Conservation (phyloP, 2,797 vertebrate genomes). For the Bradypus variegatus region DNA sequence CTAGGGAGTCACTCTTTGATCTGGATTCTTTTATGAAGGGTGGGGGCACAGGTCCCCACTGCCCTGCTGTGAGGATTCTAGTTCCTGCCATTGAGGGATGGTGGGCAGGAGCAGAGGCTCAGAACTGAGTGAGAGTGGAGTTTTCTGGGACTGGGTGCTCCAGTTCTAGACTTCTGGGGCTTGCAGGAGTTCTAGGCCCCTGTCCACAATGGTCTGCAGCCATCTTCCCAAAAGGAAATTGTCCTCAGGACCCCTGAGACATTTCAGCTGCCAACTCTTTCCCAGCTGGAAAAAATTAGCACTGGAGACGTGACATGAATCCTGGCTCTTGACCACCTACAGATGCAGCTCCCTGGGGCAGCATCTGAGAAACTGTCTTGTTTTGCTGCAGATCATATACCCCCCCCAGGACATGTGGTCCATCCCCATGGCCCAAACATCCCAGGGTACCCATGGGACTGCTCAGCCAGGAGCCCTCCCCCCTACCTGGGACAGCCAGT, state of each 20-base stretch:
- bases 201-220: not conserved
- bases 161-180: not conserved
- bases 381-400: slow-evolving; percentile 35
- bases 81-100: not conserved
- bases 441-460: not conserved
- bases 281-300: slow-evolving; percentile 37
- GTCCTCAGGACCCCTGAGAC: slow-evolving; percentile 13
- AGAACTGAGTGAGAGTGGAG: not conserved
- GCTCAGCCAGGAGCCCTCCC: not conserved
- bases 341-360: not conserved
- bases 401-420: not conserved
- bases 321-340: slow-evolving; percentile 30
- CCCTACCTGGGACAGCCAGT: not conserved
- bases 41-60: not conserved
- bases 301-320: not conserved
- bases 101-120: too few species aligned
- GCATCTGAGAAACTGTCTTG: slow-evolving; percentile 26
- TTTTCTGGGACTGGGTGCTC: not conserved
- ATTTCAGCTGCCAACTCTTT: slow-evolving; percentile 33
- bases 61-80: not conserved
- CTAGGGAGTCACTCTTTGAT: too few species aligned
- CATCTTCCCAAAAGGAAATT: slow-evolving; percentile 35
- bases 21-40: too few species aligned
- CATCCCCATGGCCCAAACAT: not conserved
- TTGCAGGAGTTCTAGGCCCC: slow-evolving; percentile 1